phyloP scores from a whole-genome alignment of 2,113 vertebrate species.

The Kryptolebias marmoratus region DNA sequence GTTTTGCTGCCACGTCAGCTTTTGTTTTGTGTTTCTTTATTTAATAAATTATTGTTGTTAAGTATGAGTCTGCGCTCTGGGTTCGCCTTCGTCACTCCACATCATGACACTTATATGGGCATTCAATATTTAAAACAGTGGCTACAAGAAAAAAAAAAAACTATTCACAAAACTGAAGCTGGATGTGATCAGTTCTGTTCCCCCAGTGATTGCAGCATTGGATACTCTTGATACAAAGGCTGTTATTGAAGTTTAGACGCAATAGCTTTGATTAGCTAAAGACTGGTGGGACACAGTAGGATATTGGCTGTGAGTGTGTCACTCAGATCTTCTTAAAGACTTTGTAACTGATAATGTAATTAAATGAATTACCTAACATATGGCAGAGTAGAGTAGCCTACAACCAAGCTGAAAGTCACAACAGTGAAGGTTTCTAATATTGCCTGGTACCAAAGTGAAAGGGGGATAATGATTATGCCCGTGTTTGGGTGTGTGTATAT shows the following conservation, averaged over 20 bases:
- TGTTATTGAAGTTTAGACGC: conserved; percentile 53
- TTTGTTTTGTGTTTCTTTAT: too few species aligned
- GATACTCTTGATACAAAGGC: conserved; percentile 31
- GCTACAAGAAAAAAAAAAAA: neutral
- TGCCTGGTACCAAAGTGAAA: neutral
- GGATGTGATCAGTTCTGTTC: conserved; percentile 56
- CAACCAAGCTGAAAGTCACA: conserved; percentile 5
- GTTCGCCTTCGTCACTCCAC: too few species aligned
- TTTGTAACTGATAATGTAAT: conserved; percentile 32
- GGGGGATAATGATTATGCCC: too few species aligned
- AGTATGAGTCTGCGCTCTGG: too few species aligned
- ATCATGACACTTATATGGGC: too few species aligned
- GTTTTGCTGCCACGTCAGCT: too few species aligned
- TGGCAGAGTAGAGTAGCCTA: neutral
- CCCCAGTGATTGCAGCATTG: conserved; percentile 37
- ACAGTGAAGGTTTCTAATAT: conserved; percentile 16
- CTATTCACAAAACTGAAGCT: conserved; percentile 29
- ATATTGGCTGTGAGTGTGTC: conserved; percentile 33
- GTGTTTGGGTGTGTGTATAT: too few species aligned
- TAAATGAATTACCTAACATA: conserved; percentile 21
- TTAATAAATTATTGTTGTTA: too few species aligned
- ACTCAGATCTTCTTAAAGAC: conserved; percentile 19
- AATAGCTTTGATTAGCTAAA: conserved; percentile 48
- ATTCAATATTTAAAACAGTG: too few species aligned
- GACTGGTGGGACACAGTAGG: conserved; percentile 25